Evolutionary conservation across 64 coral and sea anemone species (phyloP), one percentile per base, ranked within the genome.

Genomic region (Actinia tenebrosa): DNA sequence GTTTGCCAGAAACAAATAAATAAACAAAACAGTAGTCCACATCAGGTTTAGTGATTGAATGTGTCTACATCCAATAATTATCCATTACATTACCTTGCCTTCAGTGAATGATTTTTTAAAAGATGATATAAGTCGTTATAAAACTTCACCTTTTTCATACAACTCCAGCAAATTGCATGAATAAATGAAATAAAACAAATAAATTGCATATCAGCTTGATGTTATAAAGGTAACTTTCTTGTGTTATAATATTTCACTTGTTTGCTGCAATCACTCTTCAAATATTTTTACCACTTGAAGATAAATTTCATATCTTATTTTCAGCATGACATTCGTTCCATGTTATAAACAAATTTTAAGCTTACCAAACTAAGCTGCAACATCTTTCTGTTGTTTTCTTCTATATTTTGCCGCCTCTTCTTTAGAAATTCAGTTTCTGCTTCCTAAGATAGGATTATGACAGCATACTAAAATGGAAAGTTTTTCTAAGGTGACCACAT

Each of bases 401-500:
- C 25, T 10, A 72, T 72, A 37, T 72, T 72, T 72, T 72, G 68
- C 18, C 23, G n/a, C 68, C 68, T 72, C 68, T 72, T 72, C 18
- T 37, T 37, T 37, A 72, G 68, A 72, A 72, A 72, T 37, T 72
- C 68, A n/a, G 68, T 72, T 72, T 72, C 68, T 37, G 20, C 23
- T 72, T 72, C 68, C 68, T 72, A 72, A 72, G 68, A 37, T 37
- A 72, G 23, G 68, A 72, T 72, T 7, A 72, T 66, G 63, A 66
- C 22, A 66, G 63, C 22, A 72, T 72, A 37, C 7, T 30, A 72
- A 72, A 25, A 72, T 58, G 37, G n/a, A 72, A 72, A 22, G 68
- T 72, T 72, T 72, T 72, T 72, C 68, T 72, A n/a, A 30, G 68
- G 68, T 72, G 68, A 72, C 68, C n/a, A 72, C 68, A 72, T 72